Evolutionary conservation across 2,113 vertebrate genomes (phyloP).

Genomic region (Pterocles burchelli): DNA sequence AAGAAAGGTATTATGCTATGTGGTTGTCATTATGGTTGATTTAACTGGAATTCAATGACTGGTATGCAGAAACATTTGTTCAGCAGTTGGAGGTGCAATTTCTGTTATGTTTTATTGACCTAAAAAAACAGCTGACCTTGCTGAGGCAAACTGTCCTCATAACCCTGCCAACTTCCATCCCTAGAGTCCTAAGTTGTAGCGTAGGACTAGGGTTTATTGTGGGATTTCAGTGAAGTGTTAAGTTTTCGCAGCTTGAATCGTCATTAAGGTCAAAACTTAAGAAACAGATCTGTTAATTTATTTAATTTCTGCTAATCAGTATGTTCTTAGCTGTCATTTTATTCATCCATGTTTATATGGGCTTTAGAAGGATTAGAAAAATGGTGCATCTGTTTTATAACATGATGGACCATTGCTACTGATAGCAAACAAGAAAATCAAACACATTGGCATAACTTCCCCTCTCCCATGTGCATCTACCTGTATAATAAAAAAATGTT

Average conservation of each 20-base stretch:
- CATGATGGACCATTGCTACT: neutral
- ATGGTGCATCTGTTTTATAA: neutral
- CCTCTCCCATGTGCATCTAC: neutral
- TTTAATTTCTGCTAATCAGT: neutral
- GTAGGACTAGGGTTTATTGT: conserved; percentile 37
- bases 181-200: neutral
- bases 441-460: neutral
- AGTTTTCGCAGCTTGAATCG: conserved; percentile 26
- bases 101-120: conserved; percentile 60
- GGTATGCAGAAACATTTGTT: conserved; percentile 34
- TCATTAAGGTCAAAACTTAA: conserved; percentile 4
- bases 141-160: conserved; percentile 40
- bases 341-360: neutral
- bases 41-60: conserved; percentile 24
- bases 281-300: neutral
- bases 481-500: neutral
- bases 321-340: neutral
- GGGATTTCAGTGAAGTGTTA: conserved; percentile 45
- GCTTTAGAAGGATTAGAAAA: neutral
- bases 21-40: conserved; percentile 6
- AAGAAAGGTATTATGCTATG: neutral
- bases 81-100: conserved; percentile 20
- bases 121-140: conserved; percentile 45
- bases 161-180: conserved; percentile 36
- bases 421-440: neutral